Base-by-base conservation (phyloP, 2,797 vertebrate species). In the Lepilemur ruficaudatus region DNA sequence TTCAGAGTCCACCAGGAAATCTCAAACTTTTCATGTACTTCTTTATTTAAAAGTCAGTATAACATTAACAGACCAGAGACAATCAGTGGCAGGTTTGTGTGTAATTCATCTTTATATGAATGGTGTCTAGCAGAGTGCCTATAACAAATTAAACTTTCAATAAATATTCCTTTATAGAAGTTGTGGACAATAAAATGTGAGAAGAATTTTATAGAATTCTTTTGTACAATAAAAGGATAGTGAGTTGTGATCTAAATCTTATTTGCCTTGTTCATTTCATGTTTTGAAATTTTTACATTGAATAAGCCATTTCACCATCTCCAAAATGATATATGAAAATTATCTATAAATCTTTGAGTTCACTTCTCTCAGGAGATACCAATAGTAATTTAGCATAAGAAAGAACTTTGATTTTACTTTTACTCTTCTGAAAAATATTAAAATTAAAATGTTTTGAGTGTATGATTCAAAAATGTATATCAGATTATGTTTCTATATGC, bases 401-500 rank as follows among this genome's bases (percentile, higher is more conserved):
- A 50, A 78, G 6, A 25, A 32, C 14, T 97, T 95, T 79, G 32
- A 89, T 95, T 97, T 93, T 81, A 48, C 43, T 96, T 85, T 69
- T 43, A 93, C 20, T 92, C 57, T 83, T 94, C 23, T 38, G n/a
- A 41, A 43, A 89, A 97, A 80, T 89, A 80, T 32, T 92, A 25
- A 93, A 91, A 87, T 61, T 94, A 82, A 89, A 95, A 76, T 95
- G 80, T 70, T 93, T 92, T 86, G 18, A 76, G 43, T 80, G 32
- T 91, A 86, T 43, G 5, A 82, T 92, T 87, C 28, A 84, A 81
- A 96, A 83, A 50, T 73, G 41, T 81, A 73, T 94, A 91, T 94
- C 65, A 87, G 96, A 96, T 97, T 97, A 92, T 80, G 12, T 81
- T 23, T 93, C 38, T 80, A 94, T 96, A 97, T 87, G 76, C 67